Evolutionary conservation across 1,140 invertebrate species (phyloP), one percentile per base, ranked within the genome.

Genomic region (Neocloeon triangulifer): DNA sequence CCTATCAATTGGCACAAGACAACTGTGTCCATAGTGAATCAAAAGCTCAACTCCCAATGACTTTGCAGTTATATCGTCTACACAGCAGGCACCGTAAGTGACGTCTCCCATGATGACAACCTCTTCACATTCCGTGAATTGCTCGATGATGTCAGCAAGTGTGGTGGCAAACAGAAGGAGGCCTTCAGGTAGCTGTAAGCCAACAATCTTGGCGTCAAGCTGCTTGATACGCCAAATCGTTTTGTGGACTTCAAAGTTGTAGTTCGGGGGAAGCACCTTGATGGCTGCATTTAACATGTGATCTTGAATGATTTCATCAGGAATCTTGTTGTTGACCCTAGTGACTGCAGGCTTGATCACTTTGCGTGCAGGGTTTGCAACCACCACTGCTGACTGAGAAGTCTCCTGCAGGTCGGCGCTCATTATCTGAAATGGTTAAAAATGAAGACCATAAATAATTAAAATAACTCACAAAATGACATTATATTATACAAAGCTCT

Each of bases 171-270:
- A 99, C 51, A 98, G 62, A 20, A 94, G 58, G 41, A 78, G 47
- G 36, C 79, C 95, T 69, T 99, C 95, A 2, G 94, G 95, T 65
- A 98, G 76, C 46, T 74, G 70, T 8, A 99, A 53, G 2, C 85
- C 91, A 1, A 98, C 89, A 47, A 70, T 66, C 55, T 84, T 89
- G 1, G 80, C 69, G 37, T 71, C 65, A 15, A 68, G 56, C 48
- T 80, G 71, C 37, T 66, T 59, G 38, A 97, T 89, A 47, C 85
- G 70, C 92, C 92, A 98, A 50, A 98, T 75, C 1, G 92, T 96
- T 55, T 98, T 99, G 25, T 79, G 80, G 42, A 98, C 73, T 69
- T 99, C 95, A 59, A 99, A 98, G 58, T 95, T 96, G 48, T 99
- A 99, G 61, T 99, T 99, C 10, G 62, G 48, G 6, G 95, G 94